Evolutionary conservation across 2,113 vertebrate species (phyloP).

Genomic region (Zapornia atra): DNA sequence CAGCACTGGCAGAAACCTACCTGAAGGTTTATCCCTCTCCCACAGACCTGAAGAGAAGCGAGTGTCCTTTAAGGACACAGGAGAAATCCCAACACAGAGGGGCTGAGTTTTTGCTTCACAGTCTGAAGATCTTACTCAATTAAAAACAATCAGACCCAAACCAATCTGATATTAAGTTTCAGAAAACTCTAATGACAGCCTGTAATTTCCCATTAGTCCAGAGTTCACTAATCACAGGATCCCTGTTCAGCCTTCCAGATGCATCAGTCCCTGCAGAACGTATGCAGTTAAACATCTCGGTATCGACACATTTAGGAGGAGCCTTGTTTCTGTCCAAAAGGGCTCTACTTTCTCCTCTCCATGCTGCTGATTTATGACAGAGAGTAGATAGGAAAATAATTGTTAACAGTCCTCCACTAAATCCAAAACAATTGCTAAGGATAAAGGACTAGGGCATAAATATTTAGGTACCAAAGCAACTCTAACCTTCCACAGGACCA

Average conservation of each 20-base stretch:
- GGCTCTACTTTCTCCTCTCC: background rate
- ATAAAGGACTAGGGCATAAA: background rate
- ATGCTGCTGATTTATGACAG: background rate
- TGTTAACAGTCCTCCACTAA: background rate
- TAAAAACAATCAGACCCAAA: background rate
- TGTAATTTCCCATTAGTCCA: background rate
- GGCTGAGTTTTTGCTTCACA: background rate
- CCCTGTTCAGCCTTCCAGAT: background rate
- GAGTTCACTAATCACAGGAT: background rate
- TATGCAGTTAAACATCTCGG: background rate
- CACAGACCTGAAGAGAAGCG: background rate
- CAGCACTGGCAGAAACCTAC: slow-evolving; percentile 24
- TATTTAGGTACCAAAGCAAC: background rate
- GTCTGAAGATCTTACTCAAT: background rate
- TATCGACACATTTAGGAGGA: background rate
- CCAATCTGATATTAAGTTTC: background rate
- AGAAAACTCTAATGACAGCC: background rate
- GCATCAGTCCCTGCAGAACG: background rate
- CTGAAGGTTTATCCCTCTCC: background rate
- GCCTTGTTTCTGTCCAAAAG: background rate
- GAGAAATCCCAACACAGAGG: background rate
- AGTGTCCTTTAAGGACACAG: background rate
- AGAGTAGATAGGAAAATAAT: background rate
- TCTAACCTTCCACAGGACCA: background rate
- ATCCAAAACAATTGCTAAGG: background rate